Evolutionary conservation across 2,113 vertebrate species (phyloP), one percentile per base, ranked within the genome.

Genomic region (Cyrtonyx montezumae): DNA sequence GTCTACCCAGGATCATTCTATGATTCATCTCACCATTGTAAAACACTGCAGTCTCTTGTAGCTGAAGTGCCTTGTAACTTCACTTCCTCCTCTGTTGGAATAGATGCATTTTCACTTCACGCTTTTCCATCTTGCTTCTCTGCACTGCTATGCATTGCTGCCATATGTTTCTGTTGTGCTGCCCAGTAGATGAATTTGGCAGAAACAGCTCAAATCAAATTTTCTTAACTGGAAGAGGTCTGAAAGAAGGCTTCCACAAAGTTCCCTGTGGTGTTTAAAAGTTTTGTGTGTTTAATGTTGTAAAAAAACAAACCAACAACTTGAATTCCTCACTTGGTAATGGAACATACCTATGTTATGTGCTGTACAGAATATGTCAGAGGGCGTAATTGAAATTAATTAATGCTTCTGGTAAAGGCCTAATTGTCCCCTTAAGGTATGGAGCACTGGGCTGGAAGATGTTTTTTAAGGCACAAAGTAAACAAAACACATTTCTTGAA

Each of bases 311-410:
- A 30, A 30, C 40, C 11, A 40, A 40, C 40, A 40, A 13, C 20
- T 59, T 49, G n/a, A 71, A 49, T 84, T 94, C 65, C 53, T 70
- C 43, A 46, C 51, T 75, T 6, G 2, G 82, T 84, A 94, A 75
- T 86, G 76, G 75, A 93, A 69, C 22, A 43, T 84, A 74, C 11
- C 37, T 69, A 3, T 4, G 3, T 83, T 87, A n/a, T 8, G 32
- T 30, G 61, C 37, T 26, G 36, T 62, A 71, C 43, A 56, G 91
- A 94, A 46, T 84, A 68, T 88, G 75, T 93, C 37, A 87, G 93
- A 74, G 89, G 46, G 43, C 53, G 37, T 87, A 89, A 92, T 90
- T 91, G 87, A 95, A 91, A 88, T 93, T 91, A 95, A 93, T 88
- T 88, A 89, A 49, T 87, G 45, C 73, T 91, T 76, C 63, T 97